Conservation (phyloP, 92 coral and sea anemone species). For the Phenganax marumi region DNA sequence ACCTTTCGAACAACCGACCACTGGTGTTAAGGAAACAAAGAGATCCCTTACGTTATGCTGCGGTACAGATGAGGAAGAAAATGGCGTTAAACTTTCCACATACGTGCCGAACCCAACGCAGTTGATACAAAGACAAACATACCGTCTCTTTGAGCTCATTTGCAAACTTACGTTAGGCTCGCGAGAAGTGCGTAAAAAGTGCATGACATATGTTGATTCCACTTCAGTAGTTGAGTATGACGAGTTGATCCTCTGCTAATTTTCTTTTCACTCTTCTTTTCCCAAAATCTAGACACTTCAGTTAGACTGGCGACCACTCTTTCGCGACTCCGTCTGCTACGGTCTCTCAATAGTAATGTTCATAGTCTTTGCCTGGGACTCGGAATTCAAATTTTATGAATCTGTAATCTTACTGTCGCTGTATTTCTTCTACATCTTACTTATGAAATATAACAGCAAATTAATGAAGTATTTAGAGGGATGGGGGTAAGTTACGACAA, state of each 20-base stretch:
- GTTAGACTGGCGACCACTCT: constrained; percentile 93
- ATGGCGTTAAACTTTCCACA: too few species aligned
- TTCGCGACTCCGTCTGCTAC: constrained; percentile 90
- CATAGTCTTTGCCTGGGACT: constrained; percentile 92
- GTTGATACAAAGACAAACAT: too few species aligned
- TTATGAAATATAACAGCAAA: constrained; percentile 87
- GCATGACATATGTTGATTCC: too few species aligned
- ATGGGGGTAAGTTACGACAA: constrained; percentile 64
- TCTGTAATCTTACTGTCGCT: constrained; percentile 71
- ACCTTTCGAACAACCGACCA: too few species aligned
- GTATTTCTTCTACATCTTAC: constrained; percentile 75
- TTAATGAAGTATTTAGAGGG: constrained; percentile 76
- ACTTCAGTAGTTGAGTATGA: too few species aligned
- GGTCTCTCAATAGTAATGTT: constrained; percentile 81
- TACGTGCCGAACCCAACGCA: too few species aligned
- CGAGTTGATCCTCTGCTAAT: neutral
- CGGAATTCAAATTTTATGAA: constrained; percentile 82
- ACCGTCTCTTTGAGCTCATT: too few species aligned
- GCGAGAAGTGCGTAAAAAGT: too few species aligned
- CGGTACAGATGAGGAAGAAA: too few species aligned
- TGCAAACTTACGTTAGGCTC: too few species aligned
- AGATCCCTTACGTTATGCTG: too few species aligned
- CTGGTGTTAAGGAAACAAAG: too few species aligned
- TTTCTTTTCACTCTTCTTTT: neutral
- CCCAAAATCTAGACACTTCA: constrained; percentile 62